These are phyloP conservation scores for Amphipyra tragopoginis DNA, from an alignment of 2,888 invertebrate genomes.

Conservation along the genomic window DNA sequence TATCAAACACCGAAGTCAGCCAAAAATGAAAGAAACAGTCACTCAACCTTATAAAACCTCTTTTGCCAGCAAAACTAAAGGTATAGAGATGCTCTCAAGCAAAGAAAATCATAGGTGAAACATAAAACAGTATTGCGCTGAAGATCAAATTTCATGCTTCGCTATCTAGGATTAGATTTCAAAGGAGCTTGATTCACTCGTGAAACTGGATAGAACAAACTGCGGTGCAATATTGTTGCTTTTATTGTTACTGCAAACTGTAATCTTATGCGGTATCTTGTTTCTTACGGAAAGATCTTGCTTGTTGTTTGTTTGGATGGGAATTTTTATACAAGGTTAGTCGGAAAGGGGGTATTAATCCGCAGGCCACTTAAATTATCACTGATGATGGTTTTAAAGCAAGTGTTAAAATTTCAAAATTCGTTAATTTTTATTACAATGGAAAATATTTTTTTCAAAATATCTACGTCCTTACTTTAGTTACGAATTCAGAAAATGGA, in stretches of 20 bases:
- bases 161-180: slow-evolving; percentile 44
- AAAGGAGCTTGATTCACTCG: not conserved
- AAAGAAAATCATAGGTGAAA: slow-evolving; percentile 37
- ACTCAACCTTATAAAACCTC: slow-evolving; percentile 7
- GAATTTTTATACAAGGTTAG: not conserved
- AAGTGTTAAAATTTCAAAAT: too few species aligned
- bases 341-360: too few species aligned
- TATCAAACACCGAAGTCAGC: slow-evolving; percentile 27
- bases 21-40: slow-evolving; percentile 19
- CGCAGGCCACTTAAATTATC: too few species aligned
- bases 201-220: slow-evolving; percentile 9
- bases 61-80: slow-evolving; percentile 21
- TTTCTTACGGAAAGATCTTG: slow-evolving; percentile 3
- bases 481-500: too few species aligned
- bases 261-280: slow-evolving; percentile 29
- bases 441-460: too few species aligned
- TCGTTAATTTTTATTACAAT: too few species aligned
- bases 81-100: slow-evolving; percentile 21
- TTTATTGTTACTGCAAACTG: slow-evolving; percentile 34
- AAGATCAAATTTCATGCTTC: slow-evolving; percentile 53
- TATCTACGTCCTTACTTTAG: too few species aligned
- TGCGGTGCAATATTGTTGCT: slow-evolving; percentile 19
- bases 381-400: too few species aligned
- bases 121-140: slow-evolving; percentile 35
- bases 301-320: not conserved